phyloP scores from a whole-genome alignment of 1,140 invertebrate genomes.

The Trachymyrmex cornetzi region DNA sequence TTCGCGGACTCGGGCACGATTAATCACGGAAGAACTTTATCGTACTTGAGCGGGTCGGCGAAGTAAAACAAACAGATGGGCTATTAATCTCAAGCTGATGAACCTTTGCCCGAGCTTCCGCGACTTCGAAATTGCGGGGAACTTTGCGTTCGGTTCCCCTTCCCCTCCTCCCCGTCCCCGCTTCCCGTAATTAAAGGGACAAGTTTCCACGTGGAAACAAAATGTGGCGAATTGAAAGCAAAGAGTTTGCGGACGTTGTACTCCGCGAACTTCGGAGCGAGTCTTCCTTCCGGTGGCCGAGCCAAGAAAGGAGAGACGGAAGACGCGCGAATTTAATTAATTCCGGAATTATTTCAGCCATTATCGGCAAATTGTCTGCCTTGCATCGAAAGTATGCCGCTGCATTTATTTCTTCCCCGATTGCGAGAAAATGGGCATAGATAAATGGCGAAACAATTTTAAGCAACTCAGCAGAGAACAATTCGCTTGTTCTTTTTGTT shows the following conservation, averaged over 20 bases:
- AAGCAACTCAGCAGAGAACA: constrained; percentile 32
- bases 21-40: constrained; percentile 76
- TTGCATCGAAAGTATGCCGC: background rate
- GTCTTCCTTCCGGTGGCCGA: constrained; percentile 9
- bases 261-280: constrained; percentile 29
- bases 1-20: constrained; percentile 55
- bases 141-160: constrained; percentile 50
- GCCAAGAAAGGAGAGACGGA: constrained; percentile 1
- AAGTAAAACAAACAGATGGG: constrained; percentile 68
- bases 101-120: constrained; percentile 64
- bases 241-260: constrained; percentile 65
- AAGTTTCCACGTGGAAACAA: constrained; percentile 62
- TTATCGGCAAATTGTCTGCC: constrained; percentile 49
- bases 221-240: constrained; percentile 67
- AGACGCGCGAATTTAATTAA: constrained; percentile 53
- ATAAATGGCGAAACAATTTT: background rate
- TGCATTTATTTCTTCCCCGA: constrained; percentile 6
- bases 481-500: constrained; percentile 44
- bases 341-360: constrained; percentile 44
- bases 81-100: constrained; percentile 77
- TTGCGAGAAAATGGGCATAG: background rate
- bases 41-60: constrained; percentile 57
- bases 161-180: constrained; percentile 13
- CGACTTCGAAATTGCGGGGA: constrained; percentile 64
- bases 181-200: constrained; percentile 69